Conservation (phyloP, 2,888 invertebrate species). For the Prenolepis imparis region DNA sequence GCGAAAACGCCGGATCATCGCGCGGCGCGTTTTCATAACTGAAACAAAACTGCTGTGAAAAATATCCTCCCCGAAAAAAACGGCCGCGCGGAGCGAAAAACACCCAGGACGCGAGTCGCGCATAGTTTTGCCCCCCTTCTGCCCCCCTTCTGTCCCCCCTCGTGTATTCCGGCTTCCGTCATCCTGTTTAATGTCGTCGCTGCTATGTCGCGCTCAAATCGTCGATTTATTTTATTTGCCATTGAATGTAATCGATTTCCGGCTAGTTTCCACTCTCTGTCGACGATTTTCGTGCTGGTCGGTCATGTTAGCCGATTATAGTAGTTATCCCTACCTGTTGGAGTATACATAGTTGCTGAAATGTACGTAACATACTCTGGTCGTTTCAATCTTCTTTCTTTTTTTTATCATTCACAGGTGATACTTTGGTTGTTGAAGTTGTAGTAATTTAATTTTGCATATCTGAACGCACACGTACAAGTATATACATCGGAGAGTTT, state of each 20-base stretch:
- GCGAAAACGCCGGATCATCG: constrained; percentile 20
- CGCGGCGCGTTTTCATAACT: constrained; percentile 49
- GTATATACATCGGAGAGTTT: too few species aligned
- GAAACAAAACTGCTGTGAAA: constrained; percentile 42
- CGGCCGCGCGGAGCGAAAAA: constrained; percentile 26
- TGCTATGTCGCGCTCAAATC: constrained; percentile 47
- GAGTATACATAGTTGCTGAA: background rate
- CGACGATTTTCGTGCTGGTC: constrained; percentile 39
- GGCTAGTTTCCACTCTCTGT: constrained; percentile 26
- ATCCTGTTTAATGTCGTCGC: constrained; percentile 53
- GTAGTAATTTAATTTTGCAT: background rate
- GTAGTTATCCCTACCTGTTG: constrained; percentile 48
- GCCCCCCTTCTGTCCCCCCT: too few species aligned
- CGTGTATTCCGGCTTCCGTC: constrained; percentile 10
- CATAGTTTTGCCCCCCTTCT: background rate
- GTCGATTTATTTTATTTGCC: constrained; percentile 55
- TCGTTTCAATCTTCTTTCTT: background rate
- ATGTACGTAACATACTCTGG: background rate
- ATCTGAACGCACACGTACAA: too few species aligned
- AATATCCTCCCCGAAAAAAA: constrained; percentile 28
- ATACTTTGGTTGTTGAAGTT: background rate
- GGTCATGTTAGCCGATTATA: constrained; percentile 51
- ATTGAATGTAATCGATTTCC: constrained; percentile 52
- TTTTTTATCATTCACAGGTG: background rate
- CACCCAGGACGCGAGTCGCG: background rate